A percentile compares a stretch with the other conserved stretches of the same genome.
phyloP scores from a whole-genome alignment of 2,888 invertebrate species.

The Trachelus troglodyta region DNA sequence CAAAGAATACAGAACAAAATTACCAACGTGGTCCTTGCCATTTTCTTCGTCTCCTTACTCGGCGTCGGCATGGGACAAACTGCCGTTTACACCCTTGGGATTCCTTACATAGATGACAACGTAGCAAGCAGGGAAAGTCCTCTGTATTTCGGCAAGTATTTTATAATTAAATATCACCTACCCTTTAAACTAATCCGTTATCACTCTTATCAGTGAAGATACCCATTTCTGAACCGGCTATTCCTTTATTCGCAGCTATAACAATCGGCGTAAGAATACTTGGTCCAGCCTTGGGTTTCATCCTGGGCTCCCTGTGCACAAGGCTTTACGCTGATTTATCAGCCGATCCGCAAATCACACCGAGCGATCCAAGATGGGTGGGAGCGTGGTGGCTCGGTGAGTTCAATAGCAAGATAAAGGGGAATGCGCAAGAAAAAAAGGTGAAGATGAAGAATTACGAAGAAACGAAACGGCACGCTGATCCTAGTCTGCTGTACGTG shows the following conservation, averaged over 20 bases:
- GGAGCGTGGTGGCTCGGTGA: slow-evolving; percentile 98
- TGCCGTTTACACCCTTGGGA: slow-evolving; percentile 90
- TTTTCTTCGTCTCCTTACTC: slow-evolving; percentile 88
- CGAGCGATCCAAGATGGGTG: slow-evolving; percentile 89
- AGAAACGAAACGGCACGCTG: neutral
- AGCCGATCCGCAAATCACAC: slow-evolving; percentile 78
- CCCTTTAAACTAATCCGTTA: neutral
- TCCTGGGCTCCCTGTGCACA: slow-evolving; percentile 90
- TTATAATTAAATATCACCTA: neutral
- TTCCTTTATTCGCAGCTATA: slow-evolving; percentile 73
- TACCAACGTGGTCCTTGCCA: slow-evolving; percentile 84
- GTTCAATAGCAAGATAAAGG: slow-evolving; percentile 42
- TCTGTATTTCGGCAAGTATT: slow-evolving; percentile 84
- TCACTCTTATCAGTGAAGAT: too few relatives aligned
- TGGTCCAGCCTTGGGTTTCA: slow-evolving; percentile 91
- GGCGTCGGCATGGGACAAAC: slow-evolving; percentile 94
- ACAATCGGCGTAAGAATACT: slow-evolving; percentile 92
- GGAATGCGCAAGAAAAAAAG: neutral
- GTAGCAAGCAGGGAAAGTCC: slow-evolving; percentile 93
- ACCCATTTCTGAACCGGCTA: neutral
- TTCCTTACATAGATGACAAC: slow-evolving; percentile 94
- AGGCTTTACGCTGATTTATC: slow-evolving; percentile 87
- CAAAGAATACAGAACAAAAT: slow-evolving; percentile 80
- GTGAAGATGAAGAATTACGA: neutral
- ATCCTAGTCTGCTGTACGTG: neutral